Evolutionary conservation across 2,888 invertebrate genomes (phyloP).

Genomic region (Drosophila falleni): DNA sequence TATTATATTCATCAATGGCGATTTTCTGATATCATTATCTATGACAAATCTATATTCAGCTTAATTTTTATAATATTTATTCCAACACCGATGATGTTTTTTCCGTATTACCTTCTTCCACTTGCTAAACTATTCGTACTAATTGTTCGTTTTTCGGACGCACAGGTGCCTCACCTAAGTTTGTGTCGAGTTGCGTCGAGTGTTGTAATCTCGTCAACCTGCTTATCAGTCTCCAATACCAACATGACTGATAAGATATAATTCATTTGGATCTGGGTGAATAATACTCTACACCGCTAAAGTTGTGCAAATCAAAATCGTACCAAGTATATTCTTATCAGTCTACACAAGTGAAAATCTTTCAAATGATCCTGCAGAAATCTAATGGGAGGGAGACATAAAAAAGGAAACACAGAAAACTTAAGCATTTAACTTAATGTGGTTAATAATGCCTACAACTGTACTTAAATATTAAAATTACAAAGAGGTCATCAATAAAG

Average conservation of each 20-base stretch:
- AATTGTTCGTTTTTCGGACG: constrained; percentile 31
- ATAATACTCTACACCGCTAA: constrained; percentile 45
- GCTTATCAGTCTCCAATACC: constrained; percentile 54
- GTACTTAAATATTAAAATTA: no score
- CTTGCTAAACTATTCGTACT: constrained; percentile 78
- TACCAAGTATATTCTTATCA: background rate
- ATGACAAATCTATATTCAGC: constrained; percentile 15
- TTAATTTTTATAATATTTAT: background rate
- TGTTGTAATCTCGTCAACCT: constrained; percentile 54
- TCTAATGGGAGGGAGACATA: no score
- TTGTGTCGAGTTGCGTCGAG: constrained; percentile 25
- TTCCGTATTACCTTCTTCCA: constrained; percentile 75
- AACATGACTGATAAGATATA: constrained; percentile 65
- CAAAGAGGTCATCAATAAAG: no score
- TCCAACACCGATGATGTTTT: constrained; percentile 18
- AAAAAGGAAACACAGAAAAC: no score
- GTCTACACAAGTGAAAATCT: background rate
- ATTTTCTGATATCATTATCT: background rate
- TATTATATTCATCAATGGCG: background rate
- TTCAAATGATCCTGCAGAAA: background rate
- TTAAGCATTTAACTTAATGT: no score
- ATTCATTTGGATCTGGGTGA: constrained; percentile 49
- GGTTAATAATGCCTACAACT: no score
- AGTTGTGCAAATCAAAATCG: constrained; percentile 44
- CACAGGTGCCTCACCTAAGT: constrained; percentile 63